Evolutionary conservation across 2,888 invertebrate genomes (phyloP).

Genomic region (Andrena chrysosceles): DNA sequence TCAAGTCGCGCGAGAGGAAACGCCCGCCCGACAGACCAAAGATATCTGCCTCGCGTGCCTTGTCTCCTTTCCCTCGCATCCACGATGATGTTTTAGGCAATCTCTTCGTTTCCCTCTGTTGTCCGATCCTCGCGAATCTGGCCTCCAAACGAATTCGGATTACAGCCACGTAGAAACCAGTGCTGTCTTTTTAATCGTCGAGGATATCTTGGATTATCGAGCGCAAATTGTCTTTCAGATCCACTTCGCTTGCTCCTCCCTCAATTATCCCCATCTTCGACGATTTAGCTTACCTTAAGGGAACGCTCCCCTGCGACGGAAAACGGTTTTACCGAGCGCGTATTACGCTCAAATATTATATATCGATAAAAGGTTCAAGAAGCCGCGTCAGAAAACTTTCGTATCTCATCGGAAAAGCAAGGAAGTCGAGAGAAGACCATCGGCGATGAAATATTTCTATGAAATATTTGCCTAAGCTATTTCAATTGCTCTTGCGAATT

Average conservation of each 20-base stretch:
- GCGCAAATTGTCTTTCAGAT: background rate
- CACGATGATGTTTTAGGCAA: conserved; percentile 25
- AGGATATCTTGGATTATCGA: background rate
- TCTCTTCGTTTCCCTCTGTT: background rate
- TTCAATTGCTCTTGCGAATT: conserved; percentile 7
- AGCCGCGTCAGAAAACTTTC: conserved; percentile 10
- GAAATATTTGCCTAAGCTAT: conserved; percentile 22
- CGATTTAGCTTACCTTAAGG: background rate
- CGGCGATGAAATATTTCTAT: conserved; percentile 22
- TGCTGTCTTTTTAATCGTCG: background rate
- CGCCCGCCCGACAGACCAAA: conserved; percentile 40
- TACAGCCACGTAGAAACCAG: too few species aligned
- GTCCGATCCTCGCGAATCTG: conserved; percentile 1
- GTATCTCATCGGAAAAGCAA: background rate
- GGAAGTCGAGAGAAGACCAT: background rate
- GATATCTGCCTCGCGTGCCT: conserved; percentile 51
- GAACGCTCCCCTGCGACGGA: background rate
- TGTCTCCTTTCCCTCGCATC: background rate
- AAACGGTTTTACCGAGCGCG: background rate
- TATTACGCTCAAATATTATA: conserved; percentile 44
- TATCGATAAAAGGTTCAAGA: conserved; percentile 30
- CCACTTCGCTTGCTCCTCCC: background rate
- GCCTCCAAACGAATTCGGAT: too few species aligned
- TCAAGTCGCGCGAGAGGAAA: conserved; percentile 50
- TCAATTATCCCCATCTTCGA: background rate